Conservation (phyloP, 2,113 vertebrate genomes). For the Pituophis catenifer region DNA sequence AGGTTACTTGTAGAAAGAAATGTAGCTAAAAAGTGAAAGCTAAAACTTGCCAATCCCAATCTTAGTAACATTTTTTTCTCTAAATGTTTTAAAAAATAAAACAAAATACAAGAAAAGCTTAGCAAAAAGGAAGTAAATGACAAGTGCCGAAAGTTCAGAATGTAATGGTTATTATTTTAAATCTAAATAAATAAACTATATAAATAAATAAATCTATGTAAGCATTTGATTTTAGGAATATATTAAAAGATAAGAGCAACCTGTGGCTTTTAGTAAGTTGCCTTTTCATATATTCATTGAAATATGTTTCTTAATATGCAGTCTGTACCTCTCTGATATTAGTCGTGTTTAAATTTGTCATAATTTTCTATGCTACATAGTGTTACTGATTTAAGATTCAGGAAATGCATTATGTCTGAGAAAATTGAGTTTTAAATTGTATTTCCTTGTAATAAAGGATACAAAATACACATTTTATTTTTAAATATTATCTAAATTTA, state of each 20-base stretch:
- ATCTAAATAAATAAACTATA: background rate
- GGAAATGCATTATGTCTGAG: background rate
- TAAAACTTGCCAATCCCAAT: background rate
- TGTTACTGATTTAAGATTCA: background rate
- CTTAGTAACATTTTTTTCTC: background rate
- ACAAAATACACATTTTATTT: background rate
- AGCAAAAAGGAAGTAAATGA: background rate
- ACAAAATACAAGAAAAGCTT: background rate
- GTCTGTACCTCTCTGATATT: background rate
- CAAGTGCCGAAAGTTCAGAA: background rate
- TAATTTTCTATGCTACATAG: background rate
- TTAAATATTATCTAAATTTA: background rate
- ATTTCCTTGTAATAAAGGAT: background rate
- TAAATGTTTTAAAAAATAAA: background rate
- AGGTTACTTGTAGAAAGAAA: background rate
- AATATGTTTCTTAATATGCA: background rate
- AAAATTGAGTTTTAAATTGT: background rate
- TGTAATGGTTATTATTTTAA: background rate
- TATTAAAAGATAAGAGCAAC: background rate
- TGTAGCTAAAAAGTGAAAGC: background rate
- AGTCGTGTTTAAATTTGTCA: background rate
- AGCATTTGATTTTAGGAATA: background rate
- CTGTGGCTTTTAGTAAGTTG: background rate
- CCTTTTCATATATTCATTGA: background rate
- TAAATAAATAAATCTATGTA: background rate